Conservation (phyloP, 2,888 invertebrate species). For the Spisula solida region DNA sequence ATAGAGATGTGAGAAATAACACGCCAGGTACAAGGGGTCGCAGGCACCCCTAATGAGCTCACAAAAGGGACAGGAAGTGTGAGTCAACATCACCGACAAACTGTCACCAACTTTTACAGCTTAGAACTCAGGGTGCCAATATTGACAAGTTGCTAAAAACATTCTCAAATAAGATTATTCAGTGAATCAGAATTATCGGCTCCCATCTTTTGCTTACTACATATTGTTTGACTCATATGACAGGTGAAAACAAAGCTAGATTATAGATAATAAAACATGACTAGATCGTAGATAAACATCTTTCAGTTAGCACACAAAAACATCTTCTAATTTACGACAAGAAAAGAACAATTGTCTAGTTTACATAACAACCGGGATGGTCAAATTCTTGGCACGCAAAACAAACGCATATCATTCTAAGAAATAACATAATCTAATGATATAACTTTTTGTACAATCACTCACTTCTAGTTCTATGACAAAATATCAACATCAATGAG, state of each 20-base stretch:
- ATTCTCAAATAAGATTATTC: background rate
- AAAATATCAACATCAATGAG: too few species aligned
- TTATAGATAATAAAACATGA: slow-evolving; percentile 14
- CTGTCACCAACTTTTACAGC: background rate
- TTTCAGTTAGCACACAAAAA: background rate
- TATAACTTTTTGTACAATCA: too few species aligned
- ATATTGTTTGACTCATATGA: background rate
- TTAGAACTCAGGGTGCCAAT: background rate
- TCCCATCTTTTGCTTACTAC: background rate
- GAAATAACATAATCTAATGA: background rate
- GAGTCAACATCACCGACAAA: background rate
- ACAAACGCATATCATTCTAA: background rate
- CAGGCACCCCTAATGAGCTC: background rate
- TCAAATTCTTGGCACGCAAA: background rate
- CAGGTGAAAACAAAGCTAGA: slow-evolving; percentile 1
- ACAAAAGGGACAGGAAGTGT: background rate
- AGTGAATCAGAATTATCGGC: too few species aligned
- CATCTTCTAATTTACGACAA: background rate
- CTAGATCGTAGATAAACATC: background rate
- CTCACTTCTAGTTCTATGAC: too few species aligned
- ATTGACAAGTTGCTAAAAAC: background rate
- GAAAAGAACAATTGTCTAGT: background rate
- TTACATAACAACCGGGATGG: slow-evolving; percentile 2
- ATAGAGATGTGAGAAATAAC: background rate
- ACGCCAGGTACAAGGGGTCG: background rate